Evolutionary conservation across 2,113 vertebrate species (phyloP).

Genomic region (Lucifuga dentata): DNA sequence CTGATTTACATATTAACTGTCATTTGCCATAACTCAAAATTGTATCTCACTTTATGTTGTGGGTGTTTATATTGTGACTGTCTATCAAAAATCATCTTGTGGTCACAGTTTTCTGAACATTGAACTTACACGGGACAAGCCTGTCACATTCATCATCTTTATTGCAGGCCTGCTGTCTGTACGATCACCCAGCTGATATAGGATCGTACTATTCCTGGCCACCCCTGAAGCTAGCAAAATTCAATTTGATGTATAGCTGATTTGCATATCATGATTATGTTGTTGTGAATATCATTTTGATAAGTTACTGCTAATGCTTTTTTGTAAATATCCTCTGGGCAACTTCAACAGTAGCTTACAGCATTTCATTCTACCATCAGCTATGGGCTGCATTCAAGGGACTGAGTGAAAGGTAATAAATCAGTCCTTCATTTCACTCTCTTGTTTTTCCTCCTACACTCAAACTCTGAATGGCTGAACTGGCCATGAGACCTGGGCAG

Average conservation of each 20-base stretch:
- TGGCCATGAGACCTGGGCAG: slow-evolving; percentile 20
- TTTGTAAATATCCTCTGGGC: background rate
- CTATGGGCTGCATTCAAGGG: slow-evolving; percentile 38
- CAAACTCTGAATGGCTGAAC: slow-evolving; percentile 21
- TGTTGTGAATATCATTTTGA: slow-evolving; percentile 9
- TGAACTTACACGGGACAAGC: slow-evolving; percentile 23
- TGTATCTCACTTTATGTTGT: slow-evolving; percentile 16
- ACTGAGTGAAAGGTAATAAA: slow-evolving; percentile 55
- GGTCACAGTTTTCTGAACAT: slow-evolving; percentile 10
- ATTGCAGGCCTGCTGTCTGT: slow-evolving; percentile 6
- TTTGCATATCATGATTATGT: slow-evolving; percentile 5
- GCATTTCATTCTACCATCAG: background rate
- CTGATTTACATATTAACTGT: slow-evolving; percentile 56
- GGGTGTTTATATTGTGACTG: slow-evolving; percentile 9
- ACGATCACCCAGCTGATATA: slow-evolving; percentile 1
- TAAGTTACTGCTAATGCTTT: background rate
- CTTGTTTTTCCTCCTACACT: slow-evolving; percentile 28
- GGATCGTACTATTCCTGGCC: slow-evolving; percentile 6
- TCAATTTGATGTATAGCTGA: background rate
- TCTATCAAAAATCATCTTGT: slow-evolving; percentile 31
- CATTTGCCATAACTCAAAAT: slow-evolving; percentile 9
- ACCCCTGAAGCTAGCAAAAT: background rate
- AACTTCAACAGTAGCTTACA: background rate
- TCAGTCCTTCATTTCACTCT: slow-evolving; percentile 44
- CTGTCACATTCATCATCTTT: slow-evolving; percentile 32